These are phyloP conservation scores for Calonectris borealis DNA, from an alignment of 2,113 vertebrate genomes.

Conservation along the genomic window DNA sequence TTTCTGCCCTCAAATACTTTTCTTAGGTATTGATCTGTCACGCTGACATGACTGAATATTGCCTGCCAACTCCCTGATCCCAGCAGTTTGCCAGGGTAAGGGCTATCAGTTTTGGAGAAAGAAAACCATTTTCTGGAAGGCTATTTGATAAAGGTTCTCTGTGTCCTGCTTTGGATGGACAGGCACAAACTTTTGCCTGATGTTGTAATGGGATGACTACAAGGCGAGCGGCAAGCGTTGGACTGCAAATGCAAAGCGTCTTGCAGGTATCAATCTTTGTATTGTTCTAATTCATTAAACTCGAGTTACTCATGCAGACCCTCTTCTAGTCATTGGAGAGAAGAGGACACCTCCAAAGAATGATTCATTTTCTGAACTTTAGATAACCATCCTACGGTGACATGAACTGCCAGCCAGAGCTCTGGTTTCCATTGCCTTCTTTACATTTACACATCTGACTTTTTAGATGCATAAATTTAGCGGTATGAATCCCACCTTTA, in stretches of 20 bases:
- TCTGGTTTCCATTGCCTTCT: not conserved
- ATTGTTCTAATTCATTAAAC: not conserved
- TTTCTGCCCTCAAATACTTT: not conserved
- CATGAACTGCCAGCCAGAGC: not conserved
- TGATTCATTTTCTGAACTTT: not conserved
- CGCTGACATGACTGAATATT: not conserved
- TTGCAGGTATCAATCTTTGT: not conserved
- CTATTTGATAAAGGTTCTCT: not conserved
- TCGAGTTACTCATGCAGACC: not conserved
- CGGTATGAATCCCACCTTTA: not conserved
- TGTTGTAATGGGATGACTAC: not conserved
- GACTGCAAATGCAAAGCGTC: not conserved
- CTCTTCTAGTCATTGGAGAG: not conserved
- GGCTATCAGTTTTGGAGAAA: not conserved
- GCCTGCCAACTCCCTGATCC: not conserved
- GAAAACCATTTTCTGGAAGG: not conserved
- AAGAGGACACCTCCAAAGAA: not conserved
- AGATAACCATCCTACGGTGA: not conserved
- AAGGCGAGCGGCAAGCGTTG: rapidly evolving
- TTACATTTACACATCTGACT: not conserved
- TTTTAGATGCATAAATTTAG: not conserved
- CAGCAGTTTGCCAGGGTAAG: not conserved
- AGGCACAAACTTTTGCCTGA: not conserved
- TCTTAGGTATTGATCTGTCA: not conserved
- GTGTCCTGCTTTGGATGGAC: not conserved